These are phyloP conservation scores for Myotis daubentonii DNA, from an alignment of 2,797 vertebrate genomes.

Conservation along the genomic window DNA sequence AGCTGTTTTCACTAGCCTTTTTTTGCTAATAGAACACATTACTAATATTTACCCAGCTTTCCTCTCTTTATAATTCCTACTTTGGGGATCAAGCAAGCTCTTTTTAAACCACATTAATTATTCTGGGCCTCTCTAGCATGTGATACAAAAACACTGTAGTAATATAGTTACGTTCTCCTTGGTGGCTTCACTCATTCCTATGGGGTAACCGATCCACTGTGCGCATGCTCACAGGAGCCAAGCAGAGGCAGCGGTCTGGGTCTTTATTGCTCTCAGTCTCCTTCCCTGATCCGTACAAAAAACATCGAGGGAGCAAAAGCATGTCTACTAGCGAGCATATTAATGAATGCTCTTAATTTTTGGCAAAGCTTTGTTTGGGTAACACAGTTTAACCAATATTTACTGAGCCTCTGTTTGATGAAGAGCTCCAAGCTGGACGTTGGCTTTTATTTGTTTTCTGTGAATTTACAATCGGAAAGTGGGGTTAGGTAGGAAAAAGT, in stretches of 20 bases:
- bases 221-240: neutral
- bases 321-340: conserved; percentile 4
- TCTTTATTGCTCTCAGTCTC: neutral
- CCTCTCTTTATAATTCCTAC: conserved; percentile 12
- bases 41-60: neutral
- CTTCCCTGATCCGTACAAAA: neutral
- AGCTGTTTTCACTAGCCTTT: conserved; percentile 61
- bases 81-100: neutral
- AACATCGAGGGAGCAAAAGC: neutral
- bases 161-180: conserved; percentile 9
- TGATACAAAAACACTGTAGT: conserved; percentile 1
- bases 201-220: neutral
- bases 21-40: neutral
- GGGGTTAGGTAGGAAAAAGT: rapidly evolving
- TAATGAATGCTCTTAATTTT: conserved; percentile 16
- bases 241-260: neutral
- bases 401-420: neutral
- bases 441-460: neutral
- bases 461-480: neutral
- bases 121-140: conserved; percentile 13
- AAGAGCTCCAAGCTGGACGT: neutral
- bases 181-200: neutral
- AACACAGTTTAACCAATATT: neutral
- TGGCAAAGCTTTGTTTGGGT: neutral
- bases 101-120: conserved; percentile 60